A percentile compares a stretch with the other conserved stretches of the same genome.
phyloP scores from a whole-genome alignment of 2,797 vertebrate genomes.

The Nyctibius grandis region DNA sequence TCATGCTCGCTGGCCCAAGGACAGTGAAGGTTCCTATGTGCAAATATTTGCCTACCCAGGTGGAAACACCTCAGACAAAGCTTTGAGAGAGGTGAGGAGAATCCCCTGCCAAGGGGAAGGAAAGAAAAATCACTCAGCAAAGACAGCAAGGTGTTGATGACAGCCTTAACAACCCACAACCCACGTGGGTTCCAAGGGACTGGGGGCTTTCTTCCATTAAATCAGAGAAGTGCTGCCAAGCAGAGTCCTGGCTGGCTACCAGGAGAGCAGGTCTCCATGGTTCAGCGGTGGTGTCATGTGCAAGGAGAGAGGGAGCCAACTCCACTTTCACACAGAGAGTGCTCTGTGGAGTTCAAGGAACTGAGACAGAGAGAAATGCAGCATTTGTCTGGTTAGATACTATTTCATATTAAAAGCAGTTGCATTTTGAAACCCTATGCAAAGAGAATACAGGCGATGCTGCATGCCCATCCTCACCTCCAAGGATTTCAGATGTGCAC shows the following conservation, averaged over 20 bases:
- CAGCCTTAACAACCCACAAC: neutral
- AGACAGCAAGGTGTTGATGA: neutral
- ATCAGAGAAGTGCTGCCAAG: neutral
- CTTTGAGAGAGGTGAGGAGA: neutral
- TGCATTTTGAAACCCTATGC: neutral
- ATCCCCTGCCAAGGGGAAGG: neutral
- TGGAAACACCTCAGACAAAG: neutral
- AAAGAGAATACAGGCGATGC: neutral
- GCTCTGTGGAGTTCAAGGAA: neutral
- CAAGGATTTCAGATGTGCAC: neutral
- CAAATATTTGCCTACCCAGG: neutral
- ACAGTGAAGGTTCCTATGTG: neutral
- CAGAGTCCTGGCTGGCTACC: neutral
- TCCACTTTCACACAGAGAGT: neutral
- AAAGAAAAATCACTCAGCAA: neutral
- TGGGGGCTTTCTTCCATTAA: neutral
- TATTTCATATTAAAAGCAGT: neutral
- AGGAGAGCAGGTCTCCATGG: neutral
- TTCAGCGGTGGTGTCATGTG: neutral
- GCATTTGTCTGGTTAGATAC: neutral
- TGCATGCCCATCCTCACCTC: neutral
- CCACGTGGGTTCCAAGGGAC: neutral
- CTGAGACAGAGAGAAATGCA: neutral
- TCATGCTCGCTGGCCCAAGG: neutral
- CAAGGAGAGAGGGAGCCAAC: neutral